Conservation (phyloP, 2,113 vertebrate genomes). For the Triplophysa rosa region DNA sequence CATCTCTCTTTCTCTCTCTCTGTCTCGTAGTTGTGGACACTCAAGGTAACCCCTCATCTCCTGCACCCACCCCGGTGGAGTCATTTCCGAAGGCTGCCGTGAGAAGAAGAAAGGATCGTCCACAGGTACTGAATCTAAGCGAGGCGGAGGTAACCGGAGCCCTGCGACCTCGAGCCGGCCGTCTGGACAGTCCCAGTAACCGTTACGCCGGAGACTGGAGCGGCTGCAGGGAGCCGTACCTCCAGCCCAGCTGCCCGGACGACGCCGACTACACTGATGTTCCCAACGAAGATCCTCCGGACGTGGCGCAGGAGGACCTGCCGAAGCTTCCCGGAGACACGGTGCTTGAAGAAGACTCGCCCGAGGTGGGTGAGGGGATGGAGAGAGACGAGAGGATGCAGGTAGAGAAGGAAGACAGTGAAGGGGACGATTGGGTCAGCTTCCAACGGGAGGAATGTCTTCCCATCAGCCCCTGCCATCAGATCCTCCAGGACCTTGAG, state of each 20-base stretch:
- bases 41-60: conserved; percentile 67
- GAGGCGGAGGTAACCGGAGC: conserved; percentile 75
- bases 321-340: conserved; percentile 35
- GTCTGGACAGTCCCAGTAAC: conserved; percentile 94
- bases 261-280: conserved; percentile 89
- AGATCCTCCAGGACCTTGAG: conserved; percentile 35
- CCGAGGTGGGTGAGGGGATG: conserved; percentile 9
- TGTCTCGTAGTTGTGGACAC: conserved; percentile 76
- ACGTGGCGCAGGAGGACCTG: conserved; percentile 55
- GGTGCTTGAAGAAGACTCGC: conserved; percentile 62
- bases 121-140: conserved; percentile 86
- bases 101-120: conserved; percentile 86
- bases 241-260: conserved; percentile 65
- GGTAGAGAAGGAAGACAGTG: conserved; percentile 49
- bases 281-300: conserved; percentile 74
- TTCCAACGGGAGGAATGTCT: neutral
- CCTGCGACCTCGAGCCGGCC: conserved; percentile 81
- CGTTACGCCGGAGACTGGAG: conserved; percentile 98
- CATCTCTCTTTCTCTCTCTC: neutral
- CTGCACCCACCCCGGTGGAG: conserved; percentile 57
- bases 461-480: conserved; percentile 55
- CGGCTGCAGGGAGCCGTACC: conserved; percentile 85
- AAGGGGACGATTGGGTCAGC: conserved; percentile 8
- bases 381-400: conserved; percentile 58
- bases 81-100: conserved; percentile 67